A percentile compares a stretch with the other conserved stretches of the same genome.
Conservation (phyloP, 2,113 vertebrate genomes). For the human region DNA sequence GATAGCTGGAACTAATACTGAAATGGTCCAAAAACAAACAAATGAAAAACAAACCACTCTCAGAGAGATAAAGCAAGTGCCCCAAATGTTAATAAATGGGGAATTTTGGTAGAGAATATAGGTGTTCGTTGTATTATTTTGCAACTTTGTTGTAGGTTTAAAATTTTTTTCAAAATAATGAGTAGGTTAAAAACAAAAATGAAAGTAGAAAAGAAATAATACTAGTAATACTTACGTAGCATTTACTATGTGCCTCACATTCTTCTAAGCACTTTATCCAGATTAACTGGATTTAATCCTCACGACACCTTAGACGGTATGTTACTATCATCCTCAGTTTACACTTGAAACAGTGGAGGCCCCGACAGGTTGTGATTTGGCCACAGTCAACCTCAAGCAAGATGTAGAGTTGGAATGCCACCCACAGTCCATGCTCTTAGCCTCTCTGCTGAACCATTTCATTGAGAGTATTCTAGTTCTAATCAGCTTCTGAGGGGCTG, state of each 20-base stretch:
- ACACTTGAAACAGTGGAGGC: neutral
- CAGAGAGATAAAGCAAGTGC: neutral
- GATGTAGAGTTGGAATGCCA: neutral
- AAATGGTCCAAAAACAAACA: neutral
- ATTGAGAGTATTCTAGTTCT: neutral
- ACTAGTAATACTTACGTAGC: neutral
- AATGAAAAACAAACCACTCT: neutral
- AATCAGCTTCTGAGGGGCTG: neutral
- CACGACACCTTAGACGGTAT: rapidly evolving
- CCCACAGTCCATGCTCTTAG: neutral
- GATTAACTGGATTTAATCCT: neutral
- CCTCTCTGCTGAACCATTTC: neutral
- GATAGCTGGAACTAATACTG: neutral
- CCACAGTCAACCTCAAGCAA: neutral
- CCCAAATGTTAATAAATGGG: neutral
- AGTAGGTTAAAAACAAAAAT: neutral
- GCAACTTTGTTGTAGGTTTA: neutral
- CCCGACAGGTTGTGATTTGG: neutral
- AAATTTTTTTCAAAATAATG: neutral
- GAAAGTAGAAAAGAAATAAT: neutral
- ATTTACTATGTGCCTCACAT: neutral
- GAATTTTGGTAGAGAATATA: neutral
- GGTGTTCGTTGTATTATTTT: neutral
- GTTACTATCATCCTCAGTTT: neutral
- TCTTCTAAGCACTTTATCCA: neutral